A percentile compares a stretch with the other conserved stretches of the same genome.
Conservation (phyloP, 2,888 invertebrate genomes). For the Lapara coniferarum region DNA sequence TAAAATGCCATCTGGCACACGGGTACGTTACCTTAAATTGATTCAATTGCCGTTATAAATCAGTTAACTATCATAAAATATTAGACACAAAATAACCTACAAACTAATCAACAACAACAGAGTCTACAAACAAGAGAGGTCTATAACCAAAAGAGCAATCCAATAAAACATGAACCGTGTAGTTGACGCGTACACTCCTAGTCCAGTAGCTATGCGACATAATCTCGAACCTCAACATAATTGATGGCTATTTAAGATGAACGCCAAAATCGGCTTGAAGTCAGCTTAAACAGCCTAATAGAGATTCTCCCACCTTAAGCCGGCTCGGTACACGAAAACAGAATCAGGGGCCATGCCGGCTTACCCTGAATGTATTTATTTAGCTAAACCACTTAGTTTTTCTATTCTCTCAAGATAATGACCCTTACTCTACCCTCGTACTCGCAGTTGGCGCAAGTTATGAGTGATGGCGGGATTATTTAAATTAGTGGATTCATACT, state of each 20-base stretch:
- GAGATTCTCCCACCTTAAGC: neutral
- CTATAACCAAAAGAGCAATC: too few species aligned
- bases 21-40: too few species aligned
- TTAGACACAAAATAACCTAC: neutral
- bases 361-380: conserved; percentile 13
- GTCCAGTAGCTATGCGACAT: neutral
- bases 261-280: conserved; percentile 6
- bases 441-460: conserved; percentile 30
- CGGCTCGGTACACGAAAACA: neutral
- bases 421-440: conserved; percentile 33
- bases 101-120: too few species aligned
- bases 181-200: neutral
- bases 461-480: conserved; percentile 13
- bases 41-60: too few species aligned
- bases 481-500: neutral
- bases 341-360: conserved; percentile 1
- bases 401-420: conserved; percentile 45
- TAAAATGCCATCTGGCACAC: neutral
- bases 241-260: conserved; percentile 2
- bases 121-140: too few species aligned
- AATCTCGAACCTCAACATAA: conserved; percentile 1
- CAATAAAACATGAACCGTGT: neutral
- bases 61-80: too few species aligned
- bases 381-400: conserved; percentile 47
- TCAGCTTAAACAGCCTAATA: conserved; percentile 14